A percentile compares a stretch with the other conserved stretches of the same genome.
Conservation (phyloP, 2,888 invertebrate species). For the Meiosimyza platycephala region DNA sequence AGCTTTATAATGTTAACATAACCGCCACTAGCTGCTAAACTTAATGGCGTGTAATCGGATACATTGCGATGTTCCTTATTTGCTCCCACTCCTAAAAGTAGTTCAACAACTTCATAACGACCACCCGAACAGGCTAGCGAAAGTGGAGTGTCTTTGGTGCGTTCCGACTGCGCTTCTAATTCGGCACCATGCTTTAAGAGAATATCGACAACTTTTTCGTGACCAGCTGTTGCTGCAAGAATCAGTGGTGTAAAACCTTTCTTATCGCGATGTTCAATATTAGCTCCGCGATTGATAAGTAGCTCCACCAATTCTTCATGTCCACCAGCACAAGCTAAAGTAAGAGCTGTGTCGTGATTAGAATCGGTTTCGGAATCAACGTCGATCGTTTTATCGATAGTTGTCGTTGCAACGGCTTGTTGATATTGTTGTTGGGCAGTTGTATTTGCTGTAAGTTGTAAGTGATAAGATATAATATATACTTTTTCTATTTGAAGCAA, state of each 20-base stretch:
- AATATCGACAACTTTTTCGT: slow-evolving; percentile 89
- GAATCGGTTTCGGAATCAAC: slow-evolving; percentile 98
- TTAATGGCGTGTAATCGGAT: slow-evolving; percentile 98
- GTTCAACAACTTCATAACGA: slow-evolving; percentile 94
- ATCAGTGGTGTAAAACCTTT: slow-evolving; percentile 99
- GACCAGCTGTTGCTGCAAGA: slow-evolving; percentile 96
- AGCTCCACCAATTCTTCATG: slow-evolving; percentile 96
- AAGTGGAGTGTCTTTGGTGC: slow-evolving; percentile 98
- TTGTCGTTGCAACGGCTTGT: slow-evolving; percentile 64
- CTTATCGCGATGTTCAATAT: slow-evolving; percentile 98
- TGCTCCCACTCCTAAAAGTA: slow-evolving; percentile 87
- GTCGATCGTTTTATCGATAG: slow-evolving; percentile 83
- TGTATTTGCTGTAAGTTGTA: slow-evolving; percentile 54
- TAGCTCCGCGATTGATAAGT: slow-evolving; percentile 89
- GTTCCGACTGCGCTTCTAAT: slow-evolving; percentile 97
- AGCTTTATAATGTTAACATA: slow-evolving; percentile 98
- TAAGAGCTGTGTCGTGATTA: slow-evolving; percentile 98
- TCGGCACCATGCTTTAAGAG: slow-evolving; percentile 95
- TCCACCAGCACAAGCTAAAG: slow-evolving; percentile 96
- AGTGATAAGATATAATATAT: too few relatives aligned
- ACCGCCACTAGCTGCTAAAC: slow-evolving; percentile 97
- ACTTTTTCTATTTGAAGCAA: too few relatives aligned
- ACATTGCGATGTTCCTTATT: slow-evolving; percentile 99
- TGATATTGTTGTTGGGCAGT: slow-evolving; percentile 60
- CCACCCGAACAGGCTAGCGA: slow-evolving; percentile 98